Percentiles rank a stretch among this genome's conserved stretches.
Evolutionary conservation across 1,140 invertebrate species (phyloP).

Genomic region (Conus ventricosus): DNA sequence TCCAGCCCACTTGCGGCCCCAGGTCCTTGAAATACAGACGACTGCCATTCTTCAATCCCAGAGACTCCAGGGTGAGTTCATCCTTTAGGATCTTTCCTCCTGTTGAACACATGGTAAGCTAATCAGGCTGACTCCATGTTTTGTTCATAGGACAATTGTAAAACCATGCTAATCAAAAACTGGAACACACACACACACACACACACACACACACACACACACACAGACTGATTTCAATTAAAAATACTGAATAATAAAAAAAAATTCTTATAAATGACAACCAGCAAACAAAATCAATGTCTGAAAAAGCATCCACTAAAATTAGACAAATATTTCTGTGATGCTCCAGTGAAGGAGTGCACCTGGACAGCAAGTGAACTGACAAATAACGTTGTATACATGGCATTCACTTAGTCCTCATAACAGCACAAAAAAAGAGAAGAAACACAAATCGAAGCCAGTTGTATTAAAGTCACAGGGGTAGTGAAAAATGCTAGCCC

Average conservation of each 20-base stretch:
- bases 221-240: background rate
- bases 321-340: background rate
- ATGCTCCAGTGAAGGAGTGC: background rate
- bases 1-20: constrained; percentile 99
- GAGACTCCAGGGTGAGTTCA: constrained; percentile 66
- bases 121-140: background rate
- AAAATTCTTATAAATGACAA: too few relatives aligned
- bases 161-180: background rate
- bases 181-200: background rate
- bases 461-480: too few relatives aligned
- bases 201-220: background rate
- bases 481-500: too few relatives aligned
- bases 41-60: constrained; percentile 64
- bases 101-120: constrained; percentile 50
- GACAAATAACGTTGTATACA: too few relatives aligned
- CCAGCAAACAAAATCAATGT: too few relatives aligned
- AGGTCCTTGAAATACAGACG: constrained; percentile 83
- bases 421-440: too few relatives aligned
- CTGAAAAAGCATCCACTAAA: too few relatives aligned
- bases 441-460: too few relatives aligned
- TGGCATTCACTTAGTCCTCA: too few relatives aligned
- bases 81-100: constrained; percentile 75
- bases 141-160: background rate
- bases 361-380: too few relatives aligned
- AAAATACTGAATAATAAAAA: background rate